Percentiles rank a stretch among this genome's conserved stretches.
Evolutionary conservation across 2,113 vertebrate species (phyloP).

Genomic region (Heloderma charlesbogerti): DNA sequence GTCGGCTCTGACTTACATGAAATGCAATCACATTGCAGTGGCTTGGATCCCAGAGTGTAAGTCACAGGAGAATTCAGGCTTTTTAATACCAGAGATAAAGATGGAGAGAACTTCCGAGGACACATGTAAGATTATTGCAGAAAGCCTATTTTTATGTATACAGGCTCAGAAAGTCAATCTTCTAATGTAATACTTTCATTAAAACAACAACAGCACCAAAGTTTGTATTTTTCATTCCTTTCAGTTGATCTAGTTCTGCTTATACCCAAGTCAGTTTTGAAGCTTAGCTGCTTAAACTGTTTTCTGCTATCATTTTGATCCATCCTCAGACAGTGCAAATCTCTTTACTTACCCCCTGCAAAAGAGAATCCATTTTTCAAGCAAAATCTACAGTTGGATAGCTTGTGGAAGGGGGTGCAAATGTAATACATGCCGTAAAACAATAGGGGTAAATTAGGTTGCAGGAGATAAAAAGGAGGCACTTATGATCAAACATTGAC

Average conservation of each 20-base stretch:
- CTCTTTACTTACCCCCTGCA: not conserved
- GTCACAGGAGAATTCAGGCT: slow-evolving; percentile 11
- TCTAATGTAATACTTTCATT: not conserved
- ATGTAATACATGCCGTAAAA: not conserved
- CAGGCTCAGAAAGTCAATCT: not conserved
- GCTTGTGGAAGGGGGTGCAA: not conserved
- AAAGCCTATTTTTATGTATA: slow-evolving; percentile 21
- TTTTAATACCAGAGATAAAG: slow-evolving; percentile 13
- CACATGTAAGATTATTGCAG: slow-evolving; percentile 30
- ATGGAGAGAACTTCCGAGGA: slow-evolving; percentile 16
- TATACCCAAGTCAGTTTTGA: slow-evolving; percentile 10
- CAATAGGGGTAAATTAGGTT: not conserved
- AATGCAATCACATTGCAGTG: slow-evolving; percentile 45
- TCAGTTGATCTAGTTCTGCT: slow-evolving; percentile 4
- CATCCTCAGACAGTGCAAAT: not conserved
- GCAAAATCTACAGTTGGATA: not conserved
- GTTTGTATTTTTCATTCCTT: not conserved
- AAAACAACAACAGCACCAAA: not conserved
- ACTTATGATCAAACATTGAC: not conserved
- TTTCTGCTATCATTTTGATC: not conserved
- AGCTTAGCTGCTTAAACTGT: slow-evolving; percentile 7
- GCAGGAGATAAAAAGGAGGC: not conserved
- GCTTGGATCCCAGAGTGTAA: slow-evolving; percentile 30
- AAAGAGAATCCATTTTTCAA: not conserved
- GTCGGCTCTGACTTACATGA: slow-evolving; percentile 58